Evolutionary conservation across 2,113 vertebrate genomes (phyloP).

Genomic region (Phainopepla nitens): DNA sequence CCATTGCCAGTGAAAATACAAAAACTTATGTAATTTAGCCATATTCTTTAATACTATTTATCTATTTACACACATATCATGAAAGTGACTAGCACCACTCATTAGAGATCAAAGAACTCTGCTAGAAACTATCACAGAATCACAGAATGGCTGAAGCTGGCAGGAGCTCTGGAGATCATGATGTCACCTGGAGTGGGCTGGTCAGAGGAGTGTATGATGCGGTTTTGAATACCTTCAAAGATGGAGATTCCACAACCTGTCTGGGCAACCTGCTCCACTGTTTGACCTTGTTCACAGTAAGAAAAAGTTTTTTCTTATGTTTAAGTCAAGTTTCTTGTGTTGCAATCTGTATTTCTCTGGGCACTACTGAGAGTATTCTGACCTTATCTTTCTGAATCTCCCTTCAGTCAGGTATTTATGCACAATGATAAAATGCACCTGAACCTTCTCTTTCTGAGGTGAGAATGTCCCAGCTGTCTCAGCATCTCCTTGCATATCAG

Average conservation of each 20-base stretch:
- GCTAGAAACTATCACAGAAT: background rate
- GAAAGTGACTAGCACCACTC: background rate
- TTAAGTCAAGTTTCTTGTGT: background rate
- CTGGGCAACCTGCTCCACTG: background rate
- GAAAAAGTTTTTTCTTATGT: fast-evolving
- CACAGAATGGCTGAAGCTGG: background rate
- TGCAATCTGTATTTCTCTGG: background rate
- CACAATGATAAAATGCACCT: background rate
- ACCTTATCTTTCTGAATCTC: background rate
- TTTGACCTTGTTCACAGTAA: background rate
- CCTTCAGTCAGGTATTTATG: background rate
- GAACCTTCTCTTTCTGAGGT: background rate
- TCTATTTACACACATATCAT: background rate
- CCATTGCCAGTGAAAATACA: background rate
- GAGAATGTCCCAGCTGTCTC: background rate
- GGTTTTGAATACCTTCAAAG: background rate
- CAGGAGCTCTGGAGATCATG: background rate
- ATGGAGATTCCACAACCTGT: background rate
- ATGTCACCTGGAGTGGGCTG: background rate
- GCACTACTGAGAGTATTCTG: background rate
- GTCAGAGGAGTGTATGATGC: background rate
- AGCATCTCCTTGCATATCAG: background rate
- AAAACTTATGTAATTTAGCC: fast-evolving
- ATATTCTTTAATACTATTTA: background rate
- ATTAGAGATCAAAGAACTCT: background rate